Base-by-base conservation (phyloP, 23 tunicate species). In the Trididemnum nubilum region DNA sequence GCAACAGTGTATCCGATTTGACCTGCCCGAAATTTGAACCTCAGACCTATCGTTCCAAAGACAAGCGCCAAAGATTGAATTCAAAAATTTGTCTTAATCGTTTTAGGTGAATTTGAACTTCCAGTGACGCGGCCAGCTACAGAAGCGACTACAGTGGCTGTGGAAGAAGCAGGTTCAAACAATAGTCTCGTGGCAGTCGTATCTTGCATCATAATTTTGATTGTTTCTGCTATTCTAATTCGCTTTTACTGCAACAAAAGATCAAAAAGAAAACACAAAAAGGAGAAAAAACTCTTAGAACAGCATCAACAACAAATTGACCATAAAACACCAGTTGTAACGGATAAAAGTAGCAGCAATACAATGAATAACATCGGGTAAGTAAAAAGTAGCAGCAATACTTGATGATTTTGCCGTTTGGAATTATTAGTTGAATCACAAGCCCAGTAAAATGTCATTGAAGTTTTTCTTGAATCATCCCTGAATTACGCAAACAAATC, bases 241-340 rank as follows among this genome's bases (percentile, higher is more conserved):
- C 81, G 81, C 2, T 51, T 12, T 22, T 5, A 28, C 9, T 77
- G 81, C 81, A 77, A 77, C 65, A 52, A 27, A 77, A 31, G 81
- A 52, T 25, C 49, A 26, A 38, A 35, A 31, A 52, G 67, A 52
- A 77, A 32, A 77, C 40, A 52, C n/a, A 77, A 77, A 34, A 77
- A 77, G 18, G 67, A 77, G 31, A 32, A 52, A 26, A 52, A 77
- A 44, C 79, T 3, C n/a, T 59, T 4, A 44, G 29, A 7, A 73
- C 60, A 25, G 59, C 60, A 24, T 9, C 59, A 37, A 59, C 79
- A 61, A 61, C 67, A 44, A 44, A 44, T 15, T 7, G 12, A 44
- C 9, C 54, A 44, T 44, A 15, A 12, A 63, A 27, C 15, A 9
- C 54, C 54, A 44, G 9, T 44, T 15, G 54, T 44, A 7, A 7